Evolutionary conservation across 2,888 invertebrate species (phyloP).

Genomic region (Idaea straminata): DNA sequence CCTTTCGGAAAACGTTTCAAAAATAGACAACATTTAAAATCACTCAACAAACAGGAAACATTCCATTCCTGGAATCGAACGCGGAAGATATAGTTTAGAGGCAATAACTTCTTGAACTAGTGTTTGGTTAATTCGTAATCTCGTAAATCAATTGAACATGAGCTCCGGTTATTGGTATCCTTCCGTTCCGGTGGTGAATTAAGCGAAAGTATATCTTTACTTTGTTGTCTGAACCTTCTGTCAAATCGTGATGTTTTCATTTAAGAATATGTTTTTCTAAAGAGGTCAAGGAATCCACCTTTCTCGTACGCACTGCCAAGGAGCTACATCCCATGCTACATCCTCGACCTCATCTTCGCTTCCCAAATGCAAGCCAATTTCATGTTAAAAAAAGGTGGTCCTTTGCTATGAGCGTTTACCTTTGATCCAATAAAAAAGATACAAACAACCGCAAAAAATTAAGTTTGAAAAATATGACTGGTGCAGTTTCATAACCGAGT

Average conservation of each 20-base stretch:
- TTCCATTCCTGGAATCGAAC: neutral
- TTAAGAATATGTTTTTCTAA: too few species aligned
- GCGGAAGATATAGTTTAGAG: neutral
- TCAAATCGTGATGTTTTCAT: too few species aligned
- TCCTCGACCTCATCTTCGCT: too few species aligned
- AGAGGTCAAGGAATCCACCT: too few species aligned
- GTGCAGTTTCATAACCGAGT: constrained; percentile 39
- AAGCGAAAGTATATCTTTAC: neutral
- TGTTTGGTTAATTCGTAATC: neutral
- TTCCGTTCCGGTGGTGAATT: too few species aligned
- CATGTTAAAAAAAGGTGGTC: too few species aligned
- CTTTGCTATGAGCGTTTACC: too few species aligned
- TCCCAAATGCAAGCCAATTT: too few species aligned
- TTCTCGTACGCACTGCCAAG: too few species aligned
- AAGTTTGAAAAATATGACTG: constrained; percentile 13
- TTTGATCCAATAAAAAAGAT: too few species aligned
- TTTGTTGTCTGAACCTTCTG: constrained; percentile 2
- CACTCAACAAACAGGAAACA: neutral
- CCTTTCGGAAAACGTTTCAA: neutral
- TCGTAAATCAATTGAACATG: neutral
- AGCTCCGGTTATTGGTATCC: neutral
- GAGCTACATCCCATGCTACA: too few species aligned
- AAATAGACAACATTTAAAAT: neutral
- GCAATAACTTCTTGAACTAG: neutral
- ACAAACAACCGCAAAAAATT: too few species aligned